Evolutionary conservation across 2,113 vertebrate species (phyloP), one percentile per base, ranked within the genome.

Genomic region (Leucosticte australis): DNA sequence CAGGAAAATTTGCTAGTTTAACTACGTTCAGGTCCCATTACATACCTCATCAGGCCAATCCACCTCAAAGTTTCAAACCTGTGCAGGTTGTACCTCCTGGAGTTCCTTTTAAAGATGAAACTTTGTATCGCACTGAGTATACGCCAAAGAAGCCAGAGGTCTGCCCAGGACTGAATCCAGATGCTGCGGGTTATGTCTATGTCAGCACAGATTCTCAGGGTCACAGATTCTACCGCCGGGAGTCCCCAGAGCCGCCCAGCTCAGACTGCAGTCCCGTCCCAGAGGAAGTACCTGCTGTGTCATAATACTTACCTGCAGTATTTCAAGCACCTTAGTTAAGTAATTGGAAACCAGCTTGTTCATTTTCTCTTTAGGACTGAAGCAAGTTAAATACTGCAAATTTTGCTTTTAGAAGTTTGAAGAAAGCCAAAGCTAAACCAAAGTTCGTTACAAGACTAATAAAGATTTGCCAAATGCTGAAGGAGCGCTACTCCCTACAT

Each of bases 1-100:
- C 70, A 4, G 98, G 98, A 63, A 98, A 97, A 95, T 98, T 99
- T 92, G 98, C 98, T 27, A 96, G 94, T 35, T 87, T 98, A 95
- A 99, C 98, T 65, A 99, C 98, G 10, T 99, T 98, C 96, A 97
- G 95, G 82, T 97, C 98, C 71, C 98, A 99, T 90, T 99, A 97
- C 35, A 31, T 94, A 82, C 98, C 97, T 8, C 98, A 99, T 67
- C 87, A 95, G 50, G 71, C 97, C 55, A 88, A 93, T 47, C 98
- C 97, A 39, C 91, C 83, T 15, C 69, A 63, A 67, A 99, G 98
- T 63, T 98, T 92, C 95, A 99, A 97, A 95, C 98, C 99, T 22
- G 26, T 62, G 15, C 59, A 62, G 0, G 24, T 73, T 9, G 24
- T 96, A 8, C 6, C 93, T 37, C 68, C 65, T 31, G 96, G 68